phyloP scores from a whole-genome alignment of 2,888 invertebrate genomes.

The Drosophila putrida region DNA sequence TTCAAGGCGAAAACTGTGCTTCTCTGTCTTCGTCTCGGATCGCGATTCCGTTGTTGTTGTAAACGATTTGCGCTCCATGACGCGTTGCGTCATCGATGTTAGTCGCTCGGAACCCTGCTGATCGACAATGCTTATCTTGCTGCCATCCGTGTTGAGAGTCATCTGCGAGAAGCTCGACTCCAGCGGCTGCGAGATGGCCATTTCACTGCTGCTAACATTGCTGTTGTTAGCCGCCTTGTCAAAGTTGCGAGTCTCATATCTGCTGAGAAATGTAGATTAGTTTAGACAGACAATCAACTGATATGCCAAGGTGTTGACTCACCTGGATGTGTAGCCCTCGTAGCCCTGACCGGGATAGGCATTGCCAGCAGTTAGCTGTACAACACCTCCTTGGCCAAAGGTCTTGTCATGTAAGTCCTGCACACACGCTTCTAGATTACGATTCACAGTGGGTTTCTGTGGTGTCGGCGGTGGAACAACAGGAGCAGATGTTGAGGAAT shows the following conservation, averaged over 20 bases:
- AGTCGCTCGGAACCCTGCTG: constrained; percentile 84
- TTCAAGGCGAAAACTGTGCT: constrained; percentile 85
- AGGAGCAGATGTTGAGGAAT: constrained; percentile 60
- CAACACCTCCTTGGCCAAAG: constrained; percentile 84
- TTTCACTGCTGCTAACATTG: constrained; percentile 67
- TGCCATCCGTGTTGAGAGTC: constrained; percentile 83
- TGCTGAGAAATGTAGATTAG: constrained; percentile 40
- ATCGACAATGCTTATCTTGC: constrained; percentile 84
- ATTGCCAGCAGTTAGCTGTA: constrained; percentile 76
- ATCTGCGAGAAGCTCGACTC: constrained; percentile 84
- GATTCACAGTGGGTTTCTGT: constrained; percentile 71
- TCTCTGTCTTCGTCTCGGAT: constrained; percentile 85
- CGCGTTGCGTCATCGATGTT: constrained; percentile 85
- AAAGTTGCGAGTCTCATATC: constrained; percentile 85
- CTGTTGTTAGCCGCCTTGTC: constrained; percentile 75
- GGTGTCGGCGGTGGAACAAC: constrained; percentile 60
- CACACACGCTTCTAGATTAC: constrained; percentile 85
- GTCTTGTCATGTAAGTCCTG: constrained; percentile 86
- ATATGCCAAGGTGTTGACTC: constrained; percentile 63
- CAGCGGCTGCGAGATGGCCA: constrained; percentile 74
- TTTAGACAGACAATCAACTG: neutral
- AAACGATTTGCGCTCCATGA: constrained; percentile 85
- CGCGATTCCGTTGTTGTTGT: constrained; percentile 85
- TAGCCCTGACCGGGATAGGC: constrained; percentile 86
- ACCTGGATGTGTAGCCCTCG: constrained; percentile 90